Conservation (phyloP, 2,797 vertebrate species). For the Petrocephalus schoutedeni region DNA sequence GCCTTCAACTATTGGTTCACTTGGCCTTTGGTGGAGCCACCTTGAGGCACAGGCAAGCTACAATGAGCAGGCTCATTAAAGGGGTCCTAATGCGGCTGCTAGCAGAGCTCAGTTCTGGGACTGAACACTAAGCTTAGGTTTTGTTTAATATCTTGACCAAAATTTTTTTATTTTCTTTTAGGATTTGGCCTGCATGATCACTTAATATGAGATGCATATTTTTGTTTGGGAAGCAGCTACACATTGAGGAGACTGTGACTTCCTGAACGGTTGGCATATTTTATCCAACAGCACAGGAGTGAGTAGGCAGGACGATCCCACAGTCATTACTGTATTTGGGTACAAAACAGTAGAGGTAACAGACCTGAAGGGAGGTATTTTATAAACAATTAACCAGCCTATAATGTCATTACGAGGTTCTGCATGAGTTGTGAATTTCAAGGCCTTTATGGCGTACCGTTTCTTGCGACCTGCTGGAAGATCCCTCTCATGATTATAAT, state of each 20-base stretch:
- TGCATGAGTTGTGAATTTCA: not conserved
- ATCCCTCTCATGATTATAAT: slow-evolving; percentile 50
- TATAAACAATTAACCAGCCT: not conserved
- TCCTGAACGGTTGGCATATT: slow-evolving; percentile 30
- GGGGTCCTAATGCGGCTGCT: not conserved
- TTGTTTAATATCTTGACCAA: not conserved
- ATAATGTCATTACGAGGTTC: not conserved
- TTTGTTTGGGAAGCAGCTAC: slow-evolving; percentile 25
- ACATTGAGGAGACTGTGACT: slow-evolving; percentile 18
- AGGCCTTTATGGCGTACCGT: not conserved
- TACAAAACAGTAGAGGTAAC: not conserved
- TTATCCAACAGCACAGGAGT: slow-evolving; percentile 35
- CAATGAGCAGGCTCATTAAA: not conserved
- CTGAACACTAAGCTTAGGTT: not conserved
- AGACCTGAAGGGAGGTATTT: not conserved
- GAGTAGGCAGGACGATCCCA: not conserved
- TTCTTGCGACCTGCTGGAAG: slow-evolving; percentile 15
- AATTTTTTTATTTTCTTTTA: not conserved
- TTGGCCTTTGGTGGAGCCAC: not conserved
- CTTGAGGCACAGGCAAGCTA: not conserved
- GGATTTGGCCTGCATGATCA: slow-evolving; percentile 34
- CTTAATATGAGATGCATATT: slow-evolving; percentile 45
- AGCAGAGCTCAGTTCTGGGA: not conserved
- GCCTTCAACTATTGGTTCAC: not conserved
- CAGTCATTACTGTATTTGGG: not conserved